A percentile compares a stretch with the other conserved stretches of the same genome.
phyloP scores from a whole-genome alignment of 2,113 vertebrate genomes.

The Microtus richardsoni region DNA sequence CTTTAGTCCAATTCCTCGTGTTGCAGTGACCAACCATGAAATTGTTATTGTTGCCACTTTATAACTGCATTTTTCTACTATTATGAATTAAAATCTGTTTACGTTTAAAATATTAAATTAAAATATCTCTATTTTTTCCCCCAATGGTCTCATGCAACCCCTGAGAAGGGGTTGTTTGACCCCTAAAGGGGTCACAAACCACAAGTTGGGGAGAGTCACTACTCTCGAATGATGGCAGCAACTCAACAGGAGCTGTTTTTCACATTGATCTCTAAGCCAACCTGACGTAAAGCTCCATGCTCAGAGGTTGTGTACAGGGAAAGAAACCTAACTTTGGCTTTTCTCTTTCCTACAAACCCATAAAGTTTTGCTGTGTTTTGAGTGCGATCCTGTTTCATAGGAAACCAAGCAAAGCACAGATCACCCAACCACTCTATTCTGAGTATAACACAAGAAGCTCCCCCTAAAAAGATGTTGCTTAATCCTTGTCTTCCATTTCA shows the following conservation, averaged over 20 bases:
- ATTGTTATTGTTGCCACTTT: background rate
- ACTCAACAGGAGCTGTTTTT: background rate
- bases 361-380: background rate
- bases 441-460: background rate
- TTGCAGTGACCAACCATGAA: background rate
- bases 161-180: background rate
- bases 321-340: background rate
- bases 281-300: background rate
- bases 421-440: fast-evolving
- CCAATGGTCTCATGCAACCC: background rate
- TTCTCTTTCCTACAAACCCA: background rate
- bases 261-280: background rate
- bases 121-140: background rate
- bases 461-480: background rate
- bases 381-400: background rate
- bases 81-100: background rate
- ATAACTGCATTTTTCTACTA: background rate
- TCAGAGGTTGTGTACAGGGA: background rate
- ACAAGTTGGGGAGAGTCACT: background rate
- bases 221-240: background rate
- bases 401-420: background rate
- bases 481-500: background rate
- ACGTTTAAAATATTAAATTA: background rate
- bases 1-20: background rate
- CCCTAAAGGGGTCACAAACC: background rate